These are phyloP conservation scores for Sciurus carolinensis DNA, from an alignment of 2,797 vertebrate genomes.

Conservation along the genomic window DNA sequence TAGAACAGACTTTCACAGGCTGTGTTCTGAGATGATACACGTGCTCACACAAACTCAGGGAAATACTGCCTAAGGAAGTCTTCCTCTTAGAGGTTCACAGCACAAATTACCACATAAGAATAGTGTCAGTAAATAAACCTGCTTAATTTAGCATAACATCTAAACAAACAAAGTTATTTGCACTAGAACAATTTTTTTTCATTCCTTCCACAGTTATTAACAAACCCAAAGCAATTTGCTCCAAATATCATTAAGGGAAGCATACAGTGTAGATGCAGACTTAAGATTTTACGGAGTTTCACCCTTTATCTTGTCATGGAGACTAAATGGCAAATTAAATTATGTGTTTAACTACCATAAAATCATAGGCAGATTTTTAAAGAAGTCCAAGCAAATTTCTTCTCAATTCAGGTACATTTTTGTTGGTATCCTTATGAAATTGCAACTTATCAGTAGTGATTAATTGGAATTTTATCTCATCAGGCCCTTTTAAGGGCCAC, in stretches of 20 bases:
- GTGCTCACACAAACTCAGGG: not conserved
- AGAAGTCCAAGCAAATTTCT: not conserved
- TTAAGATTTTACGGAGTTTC: not conserved
- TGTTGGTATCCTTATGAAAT: not conserved
- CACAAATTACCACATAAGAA: constrained; percentile 38
- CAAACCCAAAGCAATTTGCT: constrained; percentile 4
- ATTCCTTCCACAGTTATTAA: constrained; percentile 11
- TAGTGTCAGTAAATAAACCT: constrained; percentile 62
- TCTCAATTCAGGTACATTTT: constrained; percentile 23
- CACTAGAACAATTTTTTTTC: constrained; percentile 38
- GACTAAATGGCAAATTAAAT: not conserved
- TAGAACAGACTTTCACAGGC: not conserved
- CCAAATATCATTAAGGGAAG: not conserved
- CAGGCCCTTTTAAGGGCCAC: not conserved
- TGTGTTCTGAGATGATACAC: not conserved
- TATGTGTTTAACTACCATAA: not conserved
- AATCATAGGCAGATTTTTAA: not conserved
- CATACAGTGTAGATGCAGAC: not conserved
- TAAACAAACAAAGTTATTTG: constrained; percentile 69
- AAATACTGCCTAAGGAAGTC: not conserved
- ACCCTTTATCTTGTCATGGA: not conserved
- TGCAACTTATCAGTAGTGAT: not conserved
- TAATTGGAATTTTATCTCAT: constrained; percentile 8
- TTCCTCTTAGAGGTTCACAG: not conserved
- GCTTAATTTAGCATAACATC: constrained; percentile 39